These are phyloP conservation scores for Phrynosoma platyrhinos DNA, from an alignment of 2,113 vertebrate species.

Conservation along the genomic window DNA sequence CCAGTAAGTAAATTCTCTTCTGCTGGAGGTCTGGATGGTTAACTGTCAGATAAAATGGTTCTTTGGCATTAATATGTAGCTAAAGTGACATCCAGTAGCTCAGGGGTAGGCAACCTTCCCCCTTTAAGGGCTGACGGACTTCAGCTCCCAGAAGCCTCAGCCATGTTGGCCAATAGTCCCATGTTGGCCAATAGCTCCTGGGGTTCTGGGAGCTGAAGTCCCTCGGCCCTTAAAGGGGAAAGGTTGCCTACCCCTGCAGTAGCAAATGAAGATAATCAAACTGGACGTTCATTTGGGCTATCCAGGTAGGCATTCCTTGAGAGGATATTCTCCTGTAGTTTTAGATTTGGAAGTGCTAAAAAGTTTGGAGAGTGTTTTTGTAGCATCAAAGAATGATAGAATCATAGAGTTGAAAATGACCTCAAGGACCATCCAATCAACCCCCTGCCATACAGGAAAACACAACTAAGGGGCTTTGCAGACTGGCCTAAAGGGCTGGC, in stretches of 20 bases:
- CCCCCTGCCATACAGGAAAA: background rate
- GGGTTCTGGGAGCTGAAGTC: too few relatives aligned
- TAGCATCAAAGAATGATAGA: background rate
- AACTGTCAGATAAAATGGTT: conserved; percentile 71
- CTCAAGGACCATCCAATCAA: background rate
- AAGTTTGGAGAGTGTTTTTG: conserved; percentile 43
- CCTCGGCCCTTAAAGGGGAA: too few relatives aligned
- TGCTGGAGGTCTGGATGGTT: conserved; percentile 64
- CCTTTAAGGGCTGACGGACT: too few relatives aligned
- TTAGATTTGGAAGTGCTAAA: conserved; percentile 59
- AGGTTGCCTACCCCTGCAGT: too few relatives aligned
- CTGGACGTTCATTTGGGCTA: conserved; percentile 65
- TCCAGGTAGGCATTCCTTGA: conserved; percentile 62
- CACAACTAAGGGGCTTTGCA: too few relatives aligned
- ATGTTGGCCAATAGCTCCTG: too few relatives aligned
- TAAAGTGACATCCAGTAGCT: conserved; percentile 75
- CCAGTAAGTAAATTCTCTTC: conserved; percentile 73
- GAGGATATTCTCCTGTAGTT: conserved; percentile 65
- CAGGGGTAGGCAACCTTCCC: too few relatives aligned
- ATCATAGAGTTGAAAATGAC: background rate
- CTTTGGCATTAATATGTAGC: conserved; percentile 71
- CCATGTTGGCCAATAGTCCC: too few relatives aligned
- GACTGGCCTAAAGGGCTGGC: too few relatives aligned
- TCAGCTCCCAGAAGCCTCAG: too few relatives aligned
- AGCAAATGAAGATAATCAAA: conserved; percentile 74